phyloP scores from a whole-genome alignment of 2,888 invertebrate genomes.

The Gymnosoma rotundatum region DNA sequence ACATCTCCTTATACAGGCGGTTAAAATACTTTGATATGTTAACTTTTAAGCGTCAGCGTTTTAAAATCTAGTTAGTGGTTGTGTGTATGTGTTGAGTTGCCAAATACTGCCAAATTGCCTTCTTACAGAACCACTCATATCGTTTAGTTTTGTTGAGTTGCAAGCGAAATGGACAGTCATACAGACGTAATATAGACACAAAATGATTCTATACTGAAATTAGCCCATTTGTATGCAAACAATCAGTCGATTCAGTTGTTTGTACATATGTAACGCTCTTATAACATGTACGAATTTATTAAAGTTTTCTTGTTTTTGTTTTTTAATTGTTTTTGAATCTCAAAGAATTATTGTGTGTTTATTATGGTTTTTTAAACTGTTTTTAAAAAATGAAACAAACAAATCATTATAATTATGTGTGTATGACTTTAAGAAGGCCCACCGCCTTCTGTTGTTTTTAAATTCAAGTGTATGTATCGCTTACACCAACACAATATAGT shows the following conservation, averaged over 20 bases:
- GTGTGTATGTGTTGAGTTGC: conserved; percentile 65
- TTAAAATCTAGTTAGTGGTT: conserved; percentile 43
- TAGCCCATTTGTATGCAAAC: conserved; percentile 74
- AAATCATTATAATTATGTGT: conserved; percentile 67
- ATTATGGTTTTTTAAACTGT: conserved; percentile 71
- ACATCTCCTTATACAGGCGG: conserved; percentile 62
- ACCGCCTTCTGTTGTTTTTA: conserved; percentile 40
- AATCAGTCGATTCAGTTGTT: conserved; percentile 29
- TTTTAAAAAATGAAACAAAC: conserved; percentile 56
- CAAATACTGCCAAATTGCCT: conserved; percentile 60
- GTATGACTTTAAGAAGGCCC: conserved; percentile 18
- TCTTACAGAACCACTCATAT: conserved; percentile 51
- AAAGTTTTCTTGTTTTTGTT: not conserved
- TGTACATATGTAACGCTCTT: conserved; percentile 40
- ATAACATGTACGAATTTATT: conserved; percentile 54
- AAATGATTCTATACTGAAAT: conserved; percentile 71
- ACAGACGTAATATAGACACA: not conserved
- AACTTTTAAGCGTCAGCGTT: conserved; percentile 59
- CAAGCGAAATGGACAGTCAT: conserved; percentile 30
- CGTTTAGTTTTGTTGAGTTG: conserved; percentile 24
- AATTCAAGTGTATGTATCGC: not conserved
- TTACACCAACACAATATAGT: not conserved
- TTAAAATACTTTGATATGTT: conserved; percentile 72
- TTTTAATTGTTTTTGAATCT: conserved; percentile 29
- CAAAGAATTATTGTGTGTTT: conserved; percentile 69